Evolutionary conservation across 2,888 invertebrate genomes (phyloP), one percentile per base, ranked within the genome.

Genomic region (Anaspis maculata): DNA sequence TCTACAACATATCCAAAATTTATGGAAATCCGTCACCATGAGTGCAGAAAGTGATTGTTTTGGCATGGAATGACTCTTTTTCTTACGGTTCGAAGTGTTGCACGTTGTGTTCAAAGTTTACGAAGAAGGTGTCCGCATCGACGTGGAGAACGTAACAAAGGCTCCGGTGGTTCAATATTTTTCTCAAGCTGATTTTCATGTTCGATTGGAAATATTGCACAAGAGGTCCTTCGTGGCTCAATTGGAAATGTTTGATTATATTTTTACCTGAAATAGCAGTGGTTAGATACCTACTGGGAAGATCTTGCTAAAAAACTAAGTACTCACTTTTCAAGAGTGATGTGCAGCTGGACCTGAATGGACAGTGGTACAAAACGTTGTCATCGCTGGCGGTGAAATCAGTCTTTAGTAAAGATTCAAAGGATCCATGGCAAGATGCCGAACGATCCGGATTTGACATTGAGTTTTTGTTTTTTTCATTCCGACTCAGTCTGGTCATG

Each of bases 151-250:
- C 40, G 33, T 52, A 57, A 34, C 51, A 57, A 13, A 42, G 39
- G 31, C 53, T 43, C n/a, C 39, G 43, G 21, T 54, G 42, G 22
- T 49, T 42, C 14, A 49, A 38, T 4, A 56, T 32, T 37, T 52
- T 48, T 21, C 42, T 48, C 13, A 59, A 44, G n/a, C 41, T 40
- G 25, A 61, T 38, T 34, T 44, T 45, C 3, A 62, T 30, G 27
- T 52, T 51, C 3, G 56, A 37, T 22, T 52, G 57, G 34, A 63
- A 64, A 37, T 61, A 64, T 37, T 64, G 64, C 9, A 61, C 43
- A 6, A 64, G 40, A 2, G 64, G 63, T 10, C 62, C 64, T 15
- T 49, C 47, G 38, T 65, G 65, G 13, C 25, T 37, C 12, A 39
- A 42, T 46, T 59, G 53, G 41, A 64, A 63, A 44, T 65, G 65